Evolutionary conservation across 2,113 vertebrate species (phyloP).

Genomic region (Craseonycteris thonglongyai): DNA sequence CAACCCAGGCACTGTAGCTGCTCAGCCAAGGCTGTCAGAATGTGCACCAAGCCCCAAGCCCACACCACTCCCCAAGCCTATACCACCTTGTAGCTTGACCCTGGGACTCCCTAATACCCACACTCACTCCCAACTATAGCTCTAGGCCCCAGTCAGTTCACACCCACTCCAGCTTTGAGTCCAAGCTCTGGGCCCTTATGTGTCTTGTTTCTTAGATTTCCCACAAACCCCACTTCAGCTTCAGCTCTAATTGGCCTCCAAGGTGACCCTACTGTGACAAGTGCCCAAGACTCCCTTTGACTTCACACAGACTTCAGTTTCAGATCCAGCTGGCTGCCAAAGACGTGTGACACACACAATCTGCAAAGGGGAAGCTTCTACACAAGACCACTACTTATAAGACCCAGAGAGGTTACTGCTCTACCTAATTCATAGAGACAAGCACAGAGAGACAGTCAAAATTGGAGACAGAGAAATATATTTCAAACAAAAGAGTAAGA

Average conservation of each 20-base stretch:
- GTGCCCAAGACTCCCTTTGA: background rate
- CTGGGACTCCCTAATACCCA: background rate
- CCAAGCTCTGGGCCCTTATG: background rate
- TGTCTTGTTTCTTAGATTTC: background rate
- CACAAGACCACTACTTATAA: background rate
- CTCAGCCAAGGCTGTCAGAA: background rate
- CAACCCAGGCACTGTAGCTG: background rate
- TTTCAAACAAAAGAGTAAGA: background rate
- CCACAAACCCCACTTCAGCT: background rate
- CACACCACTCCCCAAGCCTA: background rate
- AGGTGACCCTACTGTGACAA: background rate
- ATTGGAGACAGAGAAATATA: too few relatives aligned
- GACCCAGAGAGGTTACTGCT: background rate
- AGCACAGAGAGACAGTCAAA: background rate
- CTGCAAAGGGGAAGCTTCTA: background rate
- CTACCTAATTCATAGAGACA: background rate
- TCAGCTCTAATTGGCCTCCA: background rate
- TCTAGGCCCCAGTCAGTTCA: background rate
- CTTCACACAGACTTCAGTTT: background rate
- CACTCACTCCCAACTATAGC: background rate
- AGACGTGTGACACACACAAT: background rate
- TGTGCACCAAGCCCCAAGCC: background rate
- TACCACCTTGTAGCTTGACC: background rate
- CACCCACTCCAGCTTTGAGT: too few relatives aligned
- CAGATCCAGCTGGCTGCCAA: background rate